Base-by-base conservation (phyloP, 2,888 invertebrate genomes). In the Leucophenga montana region DNA sequence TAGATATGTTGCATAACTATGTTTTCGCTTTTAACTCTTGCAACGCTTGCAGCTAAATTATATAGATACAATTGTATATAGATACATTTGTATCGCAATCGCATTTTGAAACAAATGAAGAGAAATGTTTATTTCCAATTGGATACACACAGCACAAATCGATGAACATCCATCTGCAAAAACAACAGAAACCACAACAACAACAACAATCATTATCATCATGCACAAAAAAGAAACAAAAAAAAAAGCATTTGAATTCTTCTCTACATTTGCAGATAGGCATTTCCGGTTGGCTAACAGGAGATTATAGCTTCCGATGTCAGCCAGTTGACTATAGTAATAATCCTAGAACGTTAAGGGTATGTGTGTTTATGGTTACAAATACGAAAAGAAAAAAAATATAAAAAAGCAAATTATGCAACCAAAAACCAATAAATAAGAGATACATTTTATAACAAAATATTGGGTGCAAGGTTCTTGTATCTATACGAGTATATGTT, bases 241-340 rank as follows among this genome's bases (percentile, higher is more conserved):
- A 59, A 27, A 65, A 13, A 56, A 56, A n/a, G 22, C 44, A 59
- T 67, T 48, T 59, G 46, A 46, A 59, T 71, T 56, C 70, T 76
- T 79, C 77, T 85, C 84, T 87, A 85, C 85, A 82, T 79, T 89
- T 89, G 78, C 94, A 96, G 96, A 94, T 96, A 91, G 93, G 93
- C 89, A 91, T 93, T 91, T 93, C 94, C 88, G 97, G 97, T 89
- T 98, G 97, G 97, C 93, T 97, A 91, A 95, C 95, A 89, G 95
- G 95, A 89, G 95, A 95, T 89, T 98, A 98, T 93, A 97, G 94
- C 91, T 94, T 95, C 91, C 94, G 94, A 89, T 98, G 97, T 92
- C 96, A 98, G 91, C 97, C 97, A 86, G 97, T 97, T 90, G 96
- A 97, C 92, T 95, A 97, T 92, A 95, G 95, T 89, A 94, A 94